Evolutionary conservation across 37 sponge, comb jelly and placozoan genomes (phyloP).

Genomic region (Ephydatia muelleri): DNA sequence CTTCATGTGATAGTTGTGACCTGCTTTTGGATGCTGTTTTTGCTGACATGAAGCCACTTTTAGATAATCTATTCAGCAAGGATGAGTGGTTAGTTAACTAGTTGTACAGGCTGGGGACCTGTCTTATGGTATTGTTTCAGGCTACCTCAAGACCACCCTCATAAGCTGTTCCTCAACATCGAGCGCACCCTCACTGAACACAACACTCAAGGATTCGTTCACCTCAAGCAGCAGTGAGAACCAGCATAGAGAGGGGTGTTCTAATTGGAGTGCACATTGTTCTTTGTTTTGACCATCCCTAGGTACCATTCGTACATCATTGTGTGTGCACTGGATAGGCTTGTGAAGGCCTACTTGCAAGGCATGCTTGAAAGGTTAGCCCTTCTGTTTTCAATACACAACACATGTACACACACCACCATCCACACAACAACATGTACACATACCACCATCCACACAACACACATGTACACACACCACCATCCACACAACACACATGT

Average conservation of each 20-base stretch:
- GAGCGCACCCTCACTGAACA: slow-evolving; percentile 63
- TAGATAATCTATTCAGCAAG: slow-evolving; percentile 49
- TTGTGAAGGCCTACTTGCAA: slow-evolving; percentile 49
- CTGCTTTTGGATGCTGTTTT: slow-evolving; percentile 50
- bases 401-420: neutral
- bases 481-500: no score
- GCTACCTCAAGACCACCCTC: slow-evolving; percentile 21
- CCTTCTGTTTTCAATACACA: no score
- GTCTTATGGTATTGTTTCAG: slow-evolving; percentile 15
- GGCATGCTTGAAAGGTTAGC: slow-evolving; percentile 70
- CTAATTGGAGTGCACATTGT: neutral
- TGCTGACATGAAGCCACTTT: slow-evolving; percentile 43
- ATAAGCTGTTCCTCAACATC: slow-evolving; percentile 30
- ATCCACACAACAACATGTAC: no score
- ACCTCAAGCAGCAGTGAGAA: slow-evolving; percentile 65
- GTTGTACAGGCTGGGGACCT: neutral
- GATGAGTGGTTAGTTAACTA: slow-evolving; percentile 48
- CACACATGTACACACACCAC: no score
- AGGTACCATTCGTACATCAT: slow-evolving; percentile 68
- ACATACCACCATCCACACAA: no score
- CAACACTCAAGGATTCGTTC: slow-evolving; percentile 43
- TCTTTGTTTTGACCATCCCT: neutral
- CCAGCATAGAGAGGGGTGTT: neutral
- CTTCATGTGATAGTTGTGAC: slow-evolving; percentile 51
- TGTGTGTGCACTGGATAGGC: slow-evolving; percentile 64